Evolutionary conservation across 1,140 invertebrate genomes (phyloP).

Genomic region (Drosophila pallidifrons): DNA sequence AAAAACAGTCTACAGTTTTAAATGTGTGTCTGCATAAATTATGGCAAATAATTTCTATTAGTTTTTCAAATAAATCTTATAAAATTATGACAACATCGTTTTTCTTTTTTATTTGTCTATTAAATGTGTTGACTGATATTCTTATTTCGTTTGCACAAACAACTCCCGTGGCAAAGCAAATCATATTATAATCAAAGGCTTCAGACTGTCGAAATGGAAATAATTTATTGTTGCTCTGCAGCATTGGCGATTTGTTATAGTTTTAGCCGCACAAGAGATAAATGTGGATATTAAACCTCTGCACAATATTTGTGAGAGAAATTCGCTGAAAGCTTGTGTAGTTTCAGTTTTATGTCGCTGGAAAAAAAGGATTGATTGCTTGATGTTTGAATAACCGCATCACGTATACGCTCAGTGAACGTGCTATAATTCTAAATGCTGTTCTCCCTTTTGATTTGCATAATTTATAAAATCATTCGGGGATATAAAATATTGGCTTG

Average conservation of each 20-base stretch:
- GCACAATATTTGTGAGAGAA: slow-evolving; percentile 13
- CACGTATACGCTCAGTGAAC: slow-evolving; percentile 23
- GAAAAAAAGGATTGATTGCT: background rate
- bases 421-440: slow-evolving; percentile 25
- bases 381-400: slow-evolving; percentile 18
- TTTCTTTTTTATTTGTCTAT: slow-evolving; percentile 2
- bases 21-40: too few relatives aligned
- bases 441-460: slow-evolving; percentile 21
- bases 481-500: slow-evolving; percentile 1
- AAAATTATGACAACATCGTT: background rate
- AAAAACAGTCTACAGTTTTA: too few relatives aligned
- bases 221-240: slow-evolving; percentile 2
- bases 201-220: slow-evolving; percentile 12
- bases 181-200: background rate
- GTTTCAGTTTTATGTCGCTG: slow-evolving; percentile 1
- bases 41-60: background rate
- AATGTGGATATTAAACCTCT: slow-evolving; percentile 8
- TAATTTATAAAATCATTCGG: slow-evolving; percentile 20
- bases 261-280: slow-evolving; percentile 4
- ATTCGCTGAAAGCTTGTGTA: background rate
- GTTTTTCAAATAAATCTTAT: slow-evolving; percentile 1
- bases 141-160: background rate
- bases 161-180: background rate
- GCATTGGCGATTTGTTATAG: slow-evolving; percentile 13
- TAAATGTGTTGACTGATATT: background rate